These are phyloP conservation scores for Mionectes olivaceus DNA, from an alignment of 2,797 vertebrate species.

Conservation along the genomic window DNA sequence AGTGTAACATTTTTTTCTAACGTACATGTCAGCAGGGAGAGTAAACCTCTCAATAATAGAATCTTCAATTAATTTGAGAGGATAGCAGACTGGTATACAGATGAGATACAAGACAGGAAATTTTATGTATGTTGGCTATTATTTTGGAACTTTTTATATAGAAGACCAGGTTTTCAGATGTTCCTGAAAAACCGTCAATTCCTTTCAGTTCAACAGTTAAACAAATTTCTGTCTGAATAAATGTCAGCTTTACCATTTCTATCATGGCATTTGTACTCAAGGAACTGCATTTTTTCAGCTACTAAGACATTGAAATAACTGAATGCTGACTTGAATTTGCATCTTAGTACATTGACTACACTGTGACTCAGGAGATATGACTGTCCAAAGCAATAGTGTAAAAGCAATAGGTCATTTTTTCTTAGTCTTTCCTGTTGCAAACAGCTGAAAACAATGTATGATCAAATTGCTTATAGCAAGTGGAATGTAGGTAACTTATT, in stretches of 20 bases:
- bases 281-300: not conserved
- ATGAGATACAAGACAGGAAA: not conserved
- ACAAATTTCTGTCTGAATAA: not conserved
- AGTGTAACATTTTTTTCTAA: not conserved
- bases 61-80: not conserved
- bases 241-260: not conserved
- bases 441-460: not conserved
- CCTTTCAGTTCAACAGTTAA: not conserved
- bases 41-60: not conserved
- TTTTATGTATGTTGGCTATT: not conserved
- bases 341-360: not conserved
- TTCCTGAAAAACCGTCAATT: not conserved
- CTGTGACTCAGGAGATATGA: not conserved
- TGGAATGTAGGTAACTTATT: not conserved
- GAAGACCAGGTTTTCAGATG: not conserved
- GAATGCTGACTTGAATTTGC: not conserved
- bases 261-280: not conserved
- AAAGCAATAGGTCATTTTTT: not conserved
- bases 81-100: not conserved
- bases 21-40: not conserved
- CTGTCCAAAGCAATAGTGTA: not conserved
- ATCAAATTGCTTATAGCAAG: not conserved
- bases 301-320: not conserved
- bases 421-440: not conserved
- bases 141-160: not conserved